Evolutionary conservation across 2,888 invertebrate species (phyloP).

Genomic region (Drosophila setosimentum): DNA sequence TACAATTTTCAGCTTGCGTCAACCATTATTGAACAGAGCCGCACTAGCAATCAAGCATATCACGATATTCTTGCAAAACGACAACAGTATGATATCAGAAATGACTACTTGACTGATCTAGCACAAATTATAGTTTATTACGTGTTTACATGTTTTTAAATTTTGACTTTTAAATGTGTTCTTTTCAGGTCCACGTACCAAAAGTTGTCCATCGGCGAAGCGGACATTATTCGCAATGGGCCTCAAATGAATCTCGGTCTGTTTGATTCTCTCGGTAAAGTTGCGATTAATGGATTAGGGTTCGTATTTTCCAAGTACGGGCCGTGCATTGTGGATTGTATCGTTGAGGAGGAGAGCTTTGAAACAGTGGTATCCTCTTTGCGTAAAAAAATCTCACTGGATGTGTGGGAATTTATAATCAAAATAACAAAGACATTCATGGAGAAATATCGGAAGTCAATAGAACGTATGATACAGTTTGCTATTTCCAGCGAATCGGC

Average conservation of each 20-base stretch:
- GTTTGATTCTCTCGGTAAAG: too few relatives aligned
- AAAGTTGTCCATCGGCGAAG: constrained; percentile 77
- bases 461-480: constrained; percentile 35
- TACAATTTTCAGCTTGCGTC: constrained; percentile 83
- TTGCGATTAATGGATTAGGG: constrained; percentile 34
- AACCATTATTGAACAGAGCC: constrained; percentile 72
- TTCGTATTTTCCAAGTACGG: constrained; percentile 35
- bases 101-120: neutral
- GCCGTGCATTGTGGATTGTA: constrained; percentile 35
- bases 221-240: constrained; percentile 81
- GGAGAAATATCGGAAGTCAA: neutral
- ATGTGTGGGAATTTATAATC: constrained; percentile 48
- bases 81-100: constrained; percentile 69
- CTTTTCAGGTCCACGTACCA: constrained; percentile 78
- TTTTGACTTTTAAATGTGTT: neutral
- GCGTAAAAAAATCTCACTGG: constrained; percentile 29
- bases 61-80: constrained; percentile 76
- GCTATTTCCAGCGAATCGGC: constrained; percentile 70
- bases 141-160: neutral
- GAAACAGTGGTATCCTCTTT: constrained; percentile 52
- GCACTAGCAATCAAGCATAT: constrained; percentile 65
- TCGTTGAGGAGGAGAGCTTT: constrained; percentile 61
- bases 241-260: constrained; percentile 82
- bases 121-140: neutral
- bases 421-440: constrained; percentile 61